Evolutionary conservation across 2,888 invertebrate genomes (phyloP), one percentile per base, ranked within the genome.

Genomic region (Euzophera pinguis): DNA sequence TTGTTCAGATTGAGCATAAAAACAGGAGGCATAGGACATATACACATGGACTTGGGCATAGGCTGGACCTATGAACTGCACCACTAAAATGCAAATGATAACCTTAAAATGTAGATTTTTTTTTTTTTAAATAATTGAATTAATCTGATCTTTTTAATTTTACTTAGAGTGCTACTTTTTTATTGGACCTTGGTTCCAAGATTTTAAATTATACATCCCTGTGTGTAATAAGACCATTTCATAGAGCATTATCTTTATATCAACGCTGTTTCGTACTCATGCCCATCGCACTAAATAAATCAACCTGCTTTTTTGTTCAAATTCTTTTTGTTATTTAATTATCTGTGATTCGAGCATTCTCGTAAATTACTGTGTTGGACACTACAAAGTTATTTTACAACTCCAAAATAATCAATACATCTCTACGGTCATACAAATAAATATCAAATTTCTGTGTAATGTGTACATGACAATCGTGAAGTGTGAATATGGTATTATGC

Each of bases 261-360:
- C 3, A 1, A 16, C 39, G 1, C 7, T 39, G 16, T 39, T 39
- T 9, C 10, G 8, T 2, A 39, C 57, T 58, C 63, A 63, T 58
- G 60, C 61, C 42, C 60, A 58, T 60, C 43, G 42, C 66, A 64
- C 67, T 57, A 67, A 69, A 77, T 74, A 78, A 78, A 78, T 76
- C 78, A 79, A 67, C 64, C 58, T 8, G n/a, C 32, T 45, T 45
- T 48, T 60, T 68, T 71, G 62, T 73, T 67, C 56, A 52, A 56
- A 71, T 69, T 69, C 75, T 77, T 84, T 83, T 81, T 81, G 79
- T 82, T 76, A 80, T 82, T 84, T 84, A 84, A 84, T 84, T 84
- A 79, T 78, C 79, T 78, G 78, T 78, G 78, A 78, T 78, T 75
- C 65, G 64, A 59, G 60, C 71, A 71, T 76, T 73, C 73, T 67